These are phyloP conservation scores for Phycodurus eques DNA, from an alignment of 2,113 vertebrate genomes.

Conservation along the genomic window DNA sequence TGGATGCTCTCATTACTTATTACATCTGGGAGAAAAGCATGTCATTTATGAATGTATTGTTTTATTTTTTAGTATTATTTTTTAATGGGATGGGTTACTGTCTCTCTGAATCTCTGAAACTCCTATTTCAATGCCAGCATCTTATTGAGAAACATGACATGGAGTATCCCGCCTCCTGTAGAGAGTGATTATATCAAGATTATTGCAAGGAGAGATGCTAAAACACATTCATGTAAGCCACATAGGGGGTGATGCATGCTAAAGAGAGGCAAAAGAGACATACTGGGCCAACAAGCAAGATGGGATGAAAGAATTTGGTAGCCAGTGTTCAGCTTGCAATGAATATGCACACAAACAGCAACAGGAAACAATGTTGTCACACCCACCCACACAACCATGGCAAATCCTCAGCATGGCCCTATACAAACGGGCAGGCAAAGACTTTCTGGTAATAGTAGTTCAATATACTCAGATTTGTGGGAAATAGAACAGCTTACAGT, in stretches of 20 bases:
- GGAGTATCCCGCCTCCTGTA: too few species aligned
- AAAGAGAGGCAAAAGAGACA: neutral
- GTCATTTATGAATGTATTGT: neutral
- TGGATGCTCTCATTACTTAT: conserved; percentile 72
- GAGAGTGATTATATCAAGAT: too few species aligned
- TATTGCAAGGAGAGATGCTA: too few species aligned
- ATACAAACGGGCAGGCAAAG: too few species aligned
- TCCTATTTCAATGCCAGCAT: too few species aligned
- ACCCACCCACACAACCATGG: neutral
- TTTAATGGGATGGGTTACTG: too few species aligned
- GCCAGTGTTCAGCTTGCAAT: neutral
- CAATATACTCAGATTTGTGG: neutral
- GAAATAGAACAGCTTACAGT: neutral
- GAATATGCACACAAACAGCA: neutral
- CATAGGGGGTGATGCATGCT: neutral
- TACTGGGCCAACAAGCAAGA: too few species aligned
- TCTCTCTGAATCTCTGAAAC: too few species aligned
- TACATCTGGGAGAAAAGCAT: conserved; percentile 46
- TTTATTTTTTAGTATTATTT: too few species aligned
- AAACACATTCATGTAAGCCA: neutral
- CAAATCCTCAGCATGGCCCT: too few species aligned
- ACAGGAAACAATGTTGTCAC: neutral
- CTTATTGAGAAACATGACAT: too few species aligned
- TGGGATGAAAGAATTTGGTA: neutral
- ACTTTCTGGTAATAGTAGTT: too few species aligned